Base-by-base conservation (phyloP, 2,797 vertebrate species). In the Lates japonicus region DNA sequence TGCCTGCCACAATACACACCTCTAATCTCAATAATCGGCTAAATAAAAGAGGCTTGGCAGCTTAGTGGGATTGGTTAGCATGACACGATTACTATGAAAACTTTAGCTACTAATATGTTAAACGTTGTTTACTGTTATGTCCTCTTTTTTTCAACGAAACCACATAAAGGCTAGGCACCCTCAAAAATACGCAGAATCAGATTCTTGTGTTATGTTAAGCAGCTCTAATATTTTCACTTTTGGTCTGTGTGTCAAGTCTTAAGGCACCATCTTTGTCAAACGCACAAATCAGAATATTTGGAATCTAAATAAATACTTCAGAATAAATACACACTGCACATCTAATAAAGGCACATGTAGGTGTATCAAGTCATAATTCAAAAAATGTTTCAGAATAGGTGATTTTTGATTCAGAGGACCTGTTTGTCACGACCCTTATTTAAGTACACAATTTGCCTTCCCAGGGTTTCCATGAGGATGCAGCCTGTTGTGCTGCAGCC, bases 381-480 rank as follows among this genome's bases (percentile, higher is more conserved):
- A 13, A 42, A 37, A n/a, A n/a, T 59, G 25, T 22, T 70, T 70
- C 22, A 19, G 22, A 42, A 7, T 6, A 49, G 46, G 16, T 64
- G 25, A 42, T 44, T 16, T 22, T 22, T n/a, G 33, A 58, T 51
- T 75, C 22, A 63, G 5, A 46, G 22, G 25, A 7, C 8, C 10
- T 25, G 20, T 37, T 4, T 5, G 0, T 31, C 69, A 78, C 68
- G 63, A 68, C 72, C 76, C 7, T 19, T 37, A 7, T 70, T 78
- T 76, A 48, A 72, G 69, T 55, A 37, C 57, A 62, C 1, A 11
- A 4, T 42, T 58, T n/a, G 10, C 37, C 25, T 73, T 37, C 17
- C 49, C 12, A 20, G 49, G 44, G 37, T 64, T 88, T 82, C 88
- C 72, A 74, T 78, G 78, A 85, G 51, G 83, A 91, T 9, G 22